These are phyloP conservation scores for Naja naja DNA, from an alignment of 2,113 vertebrate species.

Conservation along the genomic window DNA sequence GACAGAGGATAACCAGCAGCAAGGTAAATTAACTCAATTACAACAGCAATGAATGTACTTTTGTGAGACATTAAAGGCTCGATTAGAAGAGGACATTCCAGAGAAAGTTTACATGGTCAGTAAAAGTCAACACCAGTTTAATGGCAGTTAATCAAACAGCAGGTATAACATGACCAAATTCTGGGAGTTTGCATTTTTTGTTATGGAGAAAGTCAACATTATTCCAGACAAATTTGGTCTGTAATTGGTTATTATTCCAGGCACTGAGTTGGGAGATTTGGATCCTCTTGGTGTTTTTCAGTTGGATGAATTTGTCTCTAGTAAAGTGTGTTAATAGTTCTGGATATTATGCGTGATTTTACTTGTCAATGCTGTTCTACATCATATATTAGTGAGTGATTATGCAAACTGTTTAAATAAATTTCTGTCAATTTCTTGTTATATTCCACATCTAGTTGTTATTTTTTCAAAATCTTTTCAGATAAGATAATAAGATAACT, in stretches of 20 bases:
- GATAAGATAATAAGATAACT: not conserved
- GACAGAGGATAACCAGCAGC: not conserved
- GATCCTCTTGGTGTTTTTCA: not conserved
- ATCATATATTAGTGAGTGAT: not conserved
- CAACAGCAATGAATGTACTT: not conserved
- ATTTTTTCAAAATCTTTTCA: not conserved
- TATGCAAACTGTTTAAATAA: not conserved
- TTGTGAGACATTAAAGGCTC: not conserved
- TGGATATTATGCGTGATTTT: not conserved
- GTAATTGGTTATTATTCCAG: not conserved
- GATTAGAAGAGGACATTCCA: not conserved
- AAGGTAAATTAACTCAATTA: not conserved
- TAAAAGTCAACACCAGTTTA: not conserved
- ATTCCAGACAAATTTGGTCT: not conserved
- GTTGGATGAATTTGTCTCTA: not conserved
- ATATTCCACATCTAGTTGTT: not conserved
- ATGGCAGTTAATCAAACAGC: not conserved
- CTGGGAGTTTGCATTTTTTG: not conserved
- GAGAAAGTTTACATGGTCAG: not conserved
- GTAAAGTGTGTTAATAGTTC: not conserved
- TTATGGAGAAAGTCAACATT: not conserved
- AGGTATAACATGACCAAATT: not conserved
- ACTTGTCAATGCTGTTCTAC: not conserved
- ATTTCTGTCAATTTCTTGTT: not conserved
- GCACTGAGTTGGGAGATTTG: not conserved